These are phyloP conservation scores for Harlomillsia oculata DNA, from an alignment of 1,140 invertebrate genomes.

Conservation along the genomic window DNA sequence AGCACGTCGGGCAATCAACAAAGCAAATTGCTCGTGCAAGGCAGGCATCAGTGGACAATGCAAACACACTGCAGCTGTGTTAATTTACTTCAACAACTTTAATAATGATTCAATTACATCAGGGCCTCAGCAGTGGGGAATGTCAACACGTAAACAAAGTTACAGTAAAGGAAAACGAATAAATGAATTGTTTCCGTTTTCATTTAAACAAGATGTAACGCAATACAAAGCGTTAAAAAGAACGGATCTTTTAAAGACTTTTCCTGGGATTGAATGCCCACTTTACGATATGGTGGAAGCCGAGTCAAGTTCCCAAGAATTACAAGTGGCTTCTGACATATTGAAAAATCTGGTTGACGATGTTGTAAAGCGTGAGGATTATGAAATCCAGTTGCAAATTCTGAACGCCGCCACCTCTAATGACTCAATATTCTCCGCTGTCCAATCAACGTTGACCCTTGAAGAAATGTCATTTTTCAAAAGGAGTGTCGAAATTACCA, in stretches of 20 bases:
- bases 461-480: not conserved
- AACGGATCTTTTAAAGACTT: not conserved
- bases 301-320: not conserved
- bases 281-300: not conserved
- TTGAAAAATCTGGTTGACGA: not conserved
- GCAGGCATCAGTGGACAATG: not conserved
- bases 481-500: not conserved
- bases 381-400: not conserved
- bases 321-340: not conserved
- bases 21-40: not conserved
- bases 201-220: not conserved
- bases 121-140: not conserved
- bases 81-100: not conserved
- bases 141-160: not conserved
- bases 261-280: not conserved
- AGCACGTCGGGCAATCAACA: not conserved
- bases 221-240: not conserved
- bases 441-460: not conserved
- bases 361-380: not conserved
- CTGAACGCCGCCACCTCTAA: not conserved
- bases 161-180: not conserved
- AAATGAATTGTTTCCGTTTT: not conserved
- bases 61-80: not conserved
- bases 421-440: too few relatives aligned
- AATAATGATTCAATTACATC: not conserved